phyloP scores from a whole-genome alignment of 1,140 invertebrate genomes.

The Ceratitis capitata region DNA sequence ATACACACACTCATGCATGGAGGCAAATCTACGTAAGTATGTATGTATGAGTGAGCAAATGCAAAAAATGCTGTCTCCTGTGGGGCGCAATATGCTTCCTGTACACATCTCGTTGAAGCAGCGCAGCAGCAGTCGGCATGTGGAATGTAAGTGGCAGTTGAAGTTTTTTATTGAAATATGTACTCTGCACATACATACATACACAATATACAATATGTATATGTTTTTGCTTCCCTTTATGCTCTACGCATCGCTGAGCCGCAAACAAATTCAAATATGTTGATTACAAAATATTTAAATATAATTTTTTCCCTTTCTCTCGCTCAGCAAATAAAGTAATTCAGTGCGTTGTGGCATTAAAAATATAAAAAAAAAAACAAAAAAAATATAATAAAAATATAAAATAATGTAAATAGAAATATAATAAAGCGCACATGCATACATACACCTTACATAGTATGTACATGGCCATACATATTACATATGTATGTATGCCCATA shows the following conservation, averaged over 20 bases:
- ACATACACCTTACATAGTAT: too few species aligned
- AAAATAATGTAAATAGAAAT: background rate
- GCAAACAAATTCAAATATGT: slow-evolving; percentile 38
- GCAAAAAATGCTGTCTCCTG: background rate
- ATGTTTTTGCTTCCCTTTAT: background rate
- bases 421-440: background rate
- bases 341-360: background rate
- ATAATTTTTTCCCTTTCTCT: background rate
- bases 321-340: too few species aligned
- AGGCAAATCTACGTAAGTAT: background rate
- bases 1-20: background rate
- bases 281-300: slow-evolving; percentile 29
- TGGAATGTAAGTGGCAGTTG: background rate
- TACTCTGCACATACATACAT: background rate
- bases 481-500: background rate
- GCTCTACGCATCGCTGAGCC: background rate
- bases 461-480: background rate
- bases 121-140: background rate
- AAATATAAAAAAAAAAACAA: background rate
- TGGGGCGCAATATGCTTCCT: background rate
- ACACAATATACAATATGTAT: background rate
- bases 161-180: background rate
- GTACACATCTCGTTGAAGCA: background rate
- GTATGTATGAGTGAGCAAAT: background rate
- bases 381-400: background rate